Evolutionary conservation across 1,140 invertebrate genomes (phyloP).

Genomic region (Copidosoma floridanum): DNA sequence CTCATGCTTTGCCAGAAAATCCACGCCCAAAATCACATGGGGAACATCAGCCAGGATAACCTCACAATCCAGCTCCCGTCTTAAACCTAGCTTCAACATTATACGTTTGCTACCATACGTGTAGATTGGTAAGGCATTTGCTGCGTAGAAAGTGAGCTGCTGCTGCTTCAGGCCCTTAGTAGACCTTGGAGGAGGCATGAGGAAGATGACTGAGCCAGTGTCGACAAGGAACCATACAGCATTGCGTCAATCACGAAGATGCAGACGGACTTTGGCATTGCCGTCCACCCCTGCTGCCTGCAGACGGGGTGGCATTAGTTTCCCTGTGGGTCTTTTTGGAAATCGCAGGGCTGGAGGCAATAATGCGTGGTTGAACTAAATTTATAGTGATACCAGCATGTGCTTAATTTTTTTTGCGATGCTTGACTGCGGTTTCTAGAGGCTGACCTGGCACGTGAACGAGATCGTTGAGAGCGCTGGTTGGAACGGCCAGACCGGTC

Average conservation of each 20-base stretch:
- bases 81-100: not conserved
- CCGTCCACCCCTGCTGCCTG: not conserved
- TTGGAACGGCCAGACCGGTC: too few species aligned
- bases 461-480: too few species aligned
- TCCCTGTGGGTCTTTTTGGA: too few species aligned
- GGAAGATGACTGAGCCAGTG: too few species aligned
- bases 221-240: not conserved
- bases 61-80: not conserved
- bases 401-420: too few species aligned
- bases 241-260: not conserved
- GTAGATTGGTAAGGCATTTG: not conserved
- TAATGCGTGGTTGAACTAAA: too few species aligned
- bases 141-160: not conserved
- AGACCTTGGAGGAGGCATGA: too few species aligned
- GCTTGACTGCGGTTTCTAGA: too few species aligned
- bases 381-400: too few species aligned
- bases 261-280: not conserved
- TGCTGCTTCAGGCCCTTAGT: too few species aligned
- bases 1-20: slow-evolving; percentile 16
- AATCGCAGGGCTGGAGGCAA: too few species aligned
- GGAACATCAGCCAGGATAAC: slow-evolving; percentile 19
- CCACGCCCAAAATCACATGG: slow-evolving; percentile 14
- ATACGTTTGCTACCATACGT: not conserved
- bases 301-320: not conserved
- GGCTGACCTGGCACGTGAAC: too few species aligned